Evolutionary conservation across 2,888 invertebrate species (phyloP).

Genomic region (Hemistola chrysoprasaria): DNA sequence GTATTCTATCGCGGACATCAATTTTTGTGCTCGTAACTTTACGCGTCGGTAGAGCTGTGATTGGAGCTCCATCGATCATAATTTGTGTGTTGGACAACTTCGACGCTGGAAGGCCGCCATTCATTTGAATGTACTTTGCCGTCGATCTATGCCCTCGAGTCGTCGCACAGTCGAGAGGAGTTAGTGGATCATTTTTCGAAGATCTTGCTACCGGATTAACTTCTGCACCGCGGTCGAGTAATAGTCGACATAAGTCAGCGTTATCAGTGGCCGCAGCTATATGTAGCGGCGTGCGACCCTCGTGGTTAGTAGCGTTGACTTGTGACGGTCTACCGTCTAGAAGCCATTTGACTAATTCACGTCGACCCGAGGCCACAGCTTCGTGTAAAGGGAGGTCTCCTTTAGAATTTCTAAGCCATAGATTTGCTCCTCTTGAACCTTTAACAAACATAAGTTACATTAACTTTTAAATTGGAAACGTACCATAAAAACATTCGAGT

Average conservation of each 20-base stretch:
- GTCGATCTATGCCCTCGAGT: constrained; percentile 93
- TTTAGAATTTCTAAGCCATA: constrained; percentile 95
- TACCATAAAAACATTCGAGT: no score
- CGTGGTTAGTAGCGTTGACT: constrained; percentile 94
- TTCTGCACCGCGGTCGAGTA: constrained; percentile 92
- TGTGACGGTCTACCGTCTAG: constrained; percentile 91
- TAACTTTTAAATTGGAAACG: no score
- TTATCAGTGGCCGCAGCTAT: constrained; percentile 97
- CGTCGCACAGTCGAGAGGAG: constrained; percentile 95
- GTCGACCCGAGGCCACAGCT: constrained; percentile 95
- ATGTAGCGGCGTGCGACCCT: constrained; percentile 96
- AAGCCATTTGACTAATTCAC: constrained; percentile 94
- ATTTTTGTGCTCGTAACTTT: constrained; percentile 79
- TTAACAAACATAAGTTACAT: constrained; percentile 20
- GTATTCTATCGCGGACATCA: constrained; percentile 72
- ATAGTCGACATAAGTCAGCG: constrained; percentile 94
- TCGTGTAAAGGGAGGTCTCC: constrained; percentile 98
- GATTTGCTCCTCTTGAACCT: constrained; percentile 87
- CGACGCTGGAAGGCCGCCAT: constrained; percentile 92
- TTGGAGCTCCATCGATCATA: constrained; percentile 67
- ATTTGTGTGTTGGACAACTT: constrained; percentile 82
- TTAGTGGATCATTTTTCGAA: constrained; percentile 91
- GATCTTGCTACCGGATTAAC: constrained; percentile 93
- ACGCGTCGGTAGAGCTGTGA: constrained; percentile 68
- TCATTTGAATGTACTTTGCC: constrained; percentile 95